Percentiles rank a stretch among this genome's conserved stretches.
Evolutionary conservation across 53 echinoderm and acorn worm genomes (phyloP).

Genomic region (Apostichopus leukothele): DNA sequence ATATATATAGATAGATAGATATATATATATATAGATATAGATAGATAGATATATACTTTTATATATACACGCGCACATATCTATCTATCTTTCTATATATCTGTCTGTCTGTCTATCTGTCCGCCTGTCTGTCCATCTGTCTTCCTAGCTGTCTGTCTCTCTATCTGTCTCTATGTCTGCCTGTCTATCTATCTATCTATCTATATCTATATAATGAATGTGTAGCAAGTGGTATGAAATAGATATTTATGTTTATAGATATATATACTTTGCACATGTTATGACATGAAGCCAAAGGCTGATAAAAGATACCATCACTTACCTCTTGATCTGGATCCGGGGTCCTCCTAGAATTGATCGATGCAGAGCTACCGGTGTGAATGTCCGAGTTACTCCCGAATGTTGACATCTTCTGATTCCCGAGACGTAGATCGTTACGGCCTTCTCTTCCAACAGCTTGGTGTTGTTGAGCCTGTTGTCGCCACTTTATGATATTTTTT

Average conservation of each 20-base stretch:
- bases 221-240: too few species aligned
- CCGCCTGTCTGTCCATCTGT: too few species aligned
- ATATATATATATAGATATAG: conserved; percentile 9
- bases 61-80: background rate
- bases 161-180: too few species aligned
- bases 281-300: background rate
- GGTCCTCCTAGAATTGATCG: conserved; percentile 66
- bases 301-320: conserved; percentile 4
- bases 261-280: too few species aligned
- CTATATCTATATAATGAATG: too few species aligned
- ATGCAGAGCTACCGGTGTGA: conserved; percentile 62
- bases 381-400: conserved; percentile 94
- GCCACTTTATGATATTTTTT: conserved; percentile 95
- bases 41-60: too few species aligned
- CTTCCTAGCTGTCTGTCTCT: too few species aligned
- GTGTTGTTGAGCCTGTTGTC: conserved; percentile 59
- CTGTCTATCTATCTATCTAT: too few species aligned
- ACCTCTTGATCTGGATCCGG: conserved; percentile 92
- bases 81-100: too few species aligned
- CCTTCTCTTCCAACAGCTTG: conserved; percentile 39
- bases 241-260: too few species aligned
- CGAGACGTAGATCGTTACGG: conserved; percentile 71
- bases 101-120: too few species aligned
- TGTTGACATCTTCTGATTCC: conserved; percentile 88
- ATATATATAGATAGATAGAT: background rate